These are phyloP conservation scores for Falcunculus frontatus DNA, from an alignment of 2,113 vertebrate genomes.

Conservation along the genomic window DNA sequence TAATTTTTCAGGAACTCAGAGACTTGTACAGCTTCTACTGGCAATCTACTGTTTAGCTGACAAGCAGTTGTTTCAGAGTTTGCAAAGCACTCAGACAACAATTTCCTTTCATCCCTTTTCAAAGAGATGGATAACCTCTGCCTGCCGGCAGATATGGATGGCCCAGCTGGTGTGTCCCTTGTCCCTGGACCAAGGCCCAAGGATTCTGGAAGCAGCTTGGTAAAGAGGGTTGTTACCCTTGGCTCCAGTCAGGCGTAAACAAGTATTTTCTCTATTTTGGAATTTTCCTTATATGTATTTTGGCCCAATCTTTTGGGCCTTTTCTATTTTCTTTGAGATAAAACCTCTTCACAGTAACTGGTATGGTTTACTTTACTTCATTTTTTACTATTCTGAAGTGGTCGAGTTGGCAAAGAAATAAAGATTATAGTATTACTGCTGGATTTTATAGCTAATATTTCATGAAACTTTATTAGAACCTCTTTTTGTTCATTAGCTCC, in stretches of 20 bases:
- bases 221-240: not conserved
- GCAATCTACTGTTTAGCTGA: not conserved
- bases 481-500: not conserved
- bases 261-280: not conserved
- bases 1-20: not conserved
- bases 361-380: not conserved
- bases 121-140: conserved; percentile 12
- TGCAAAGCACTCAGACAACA: not conserved
- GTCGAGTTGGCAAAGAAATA: conserved; percentile 6
- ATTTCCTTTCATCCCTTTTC: not conserved
- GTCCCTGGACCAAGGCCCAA: not conserved
- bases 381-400: not conserved
- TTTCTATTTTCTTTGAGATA: not conserved
- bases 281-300: not conserved
- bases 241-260: not conserved
- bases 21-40: not conserved
- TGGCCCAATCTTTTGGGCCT: not conserved
- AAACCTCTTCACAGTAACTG: not conserved
- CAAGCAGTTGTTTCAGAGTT: conserved; percentile 2
- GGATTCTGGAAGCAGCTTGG: conserved; percentile 10
- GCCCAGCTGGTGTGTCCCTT: conserved; percentile 20
- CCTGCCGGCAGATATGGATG: not conserved
- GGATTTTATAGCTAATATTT: not conserved
- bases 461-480: not conserved
- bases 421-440: not conserved